Evolutionary conservation across 2,888 invertebrate genomes (phyloP), one percentile per base, ranked within the genome.

Genomic region (Holacanthella duospinosa): DNA sequence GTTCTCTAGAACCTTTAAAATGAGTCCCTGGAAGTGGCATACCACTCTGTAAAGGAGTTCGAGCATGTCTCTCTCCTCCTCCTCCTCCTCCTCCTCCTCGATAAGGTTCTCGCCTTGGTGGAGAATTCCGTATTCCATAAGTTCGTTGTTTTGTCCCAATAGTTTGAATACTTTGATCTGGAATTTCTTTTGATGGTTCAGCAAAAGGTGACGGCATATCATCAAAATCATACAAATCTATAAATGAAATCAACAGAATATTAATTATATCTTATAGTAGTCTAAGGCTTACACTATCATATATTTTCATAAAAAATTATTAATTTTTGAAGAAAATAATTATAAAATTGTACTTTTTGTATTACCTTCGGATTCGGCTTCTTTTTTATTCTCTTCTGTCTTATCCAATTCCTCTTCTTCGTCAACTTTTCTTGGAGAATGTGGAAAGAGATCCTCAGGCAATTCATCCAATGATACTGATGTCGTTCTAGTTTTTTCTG

Each of bases 151-250:
- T 57, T 2, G 56, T 57, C 16, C 62, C 61, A 53, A 66, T 64
- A 19, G 68, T 60, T 29, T 29, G 29, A 6, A 63, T 64, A 12
- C 16, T 53, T 25, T 63, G 65, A 53, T 64, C 64, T n/a, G 36
- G 27, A n/a, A n/a, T n/a, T 44, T 65, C 63, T 56, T 59, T 6
- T 54, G 53, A 56, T 16, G 69, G 63, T 2, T 66, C 67, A 2
- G 68, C 68, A 66, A 71, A 71, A 1, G 70, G 70, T 21, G 70
- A 70, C 6, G 72, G 70, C 27, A 71, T 68, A 44, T 72, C 71
- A 54, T 70, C 69, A 57, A 72, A 72, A 61, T 72, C 71, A 57
- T 72, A 72, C 29, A 72, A 61, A 66, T 71, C 72, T 57, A 63
- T 60, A 21, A 48, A 4, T 16, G n/a, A n/a, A n/a, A n/a, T n/a